phyloP scores from a whole-genome alignment of 2,113 vertebrate species.

The Tretioscincus oriximinensis region DNA sequence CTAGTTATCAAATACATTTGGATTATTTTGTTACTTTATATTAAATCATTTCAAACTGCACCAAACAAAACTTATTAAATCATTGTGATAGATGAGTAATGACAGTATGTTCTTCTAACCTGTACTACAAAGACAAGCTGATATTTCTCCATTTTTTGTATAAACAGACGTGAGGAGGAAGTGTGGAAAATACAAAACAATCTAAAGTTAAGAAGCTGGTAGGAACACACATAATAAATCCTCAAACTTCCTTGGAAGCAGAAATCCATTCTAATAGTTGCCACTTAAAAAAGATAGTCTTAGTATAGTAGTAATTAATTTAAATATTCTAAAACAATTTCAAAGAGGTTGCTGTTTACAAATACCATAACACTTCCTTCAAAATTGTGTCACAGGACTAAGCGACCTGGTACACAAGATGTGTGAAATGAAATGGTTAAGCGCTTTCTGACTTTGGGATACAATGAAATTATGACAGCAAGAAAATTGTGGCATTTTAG shows the following conservation, averaged over 20 bases:
- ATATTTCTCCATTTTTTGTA: slow-evolving; percentile 46
- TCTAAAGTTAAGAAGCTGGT: slow-evolving; percentile 66
- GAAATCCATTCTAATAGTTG: slow-evolving; percentile 67
- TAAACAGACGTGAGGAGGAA: slow-evolving; percentile 50
- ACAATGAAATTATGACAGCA: slow-evolving; percentile 90
- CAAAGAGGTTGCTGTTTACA: slow-evolving; percentile 65
- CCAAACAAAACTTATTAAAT: slow-evolving; percentile 37
- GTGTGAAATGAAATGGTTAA: slow-evolving; percentile 78
- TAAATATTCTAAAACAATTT: slow-evolving; percentile 60
- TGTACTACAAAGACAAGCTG: slow-evolving; percentile 45
- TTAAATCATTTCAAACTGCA: slow-evolving; percentile 21
- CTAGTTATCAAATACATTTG: no score
- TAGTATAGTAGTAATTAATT: slow-evolving; percentile 44
- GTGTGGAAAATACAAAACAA: slow-evolving; percentile 55
- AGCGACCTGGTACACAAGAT: slow-evolving; percentile 41
- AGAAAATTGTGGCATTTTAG: slow-evolving; percentile 89
- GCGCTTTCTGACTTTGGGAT: slow-evolving; percentile 81
- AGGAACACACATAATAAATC: slow-evolving; percentile 61
- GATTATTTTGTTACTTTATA: no score
- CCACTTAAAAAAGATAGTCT: slow-evolving; percentile 22
- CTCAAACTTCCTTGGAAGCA: slow-evolving; percentile 49
- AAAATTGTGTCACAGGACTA: slow-evolving; percentile 48
- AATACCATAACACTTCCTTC: slow-evolving; percentile 55
- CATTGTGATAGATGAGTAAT: neutral
- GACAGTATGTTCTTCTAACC: slow-evolving; percentile 17